Evolutionary conservation across 2,888 invertebrate species (phyloP), one percentile per base, ranked within the genome.

Genomic region (Xestobium rufovillosum): DNA sequence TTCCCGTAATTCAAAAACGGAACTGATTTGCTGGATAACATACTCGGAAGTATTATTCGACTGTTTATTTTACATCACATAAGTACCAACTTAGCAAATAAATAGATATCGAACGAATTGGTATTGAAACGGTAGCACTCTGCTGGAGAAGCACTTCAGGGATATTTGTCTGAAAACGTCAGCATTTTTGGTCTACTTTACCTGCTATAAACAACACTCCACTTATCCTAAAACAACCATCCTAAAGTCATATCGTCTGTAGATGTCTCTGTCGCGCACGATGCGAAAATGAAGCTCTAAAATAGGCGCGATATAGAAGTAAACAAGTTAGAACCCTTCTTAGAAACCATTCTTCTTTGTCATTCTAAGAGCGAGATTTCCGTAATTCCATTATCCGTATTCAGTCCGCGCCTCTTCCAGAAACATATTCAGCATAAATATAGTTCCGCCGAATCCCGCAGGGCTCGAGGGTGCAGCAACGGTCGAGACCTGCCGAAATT

Each of bases 381-480:
- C 51, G 53, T 57, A 56, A 57, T 56, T 55, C 55, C 53, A 57
- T 56, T 57, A 57, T 56, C 53, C 54, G 57, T 53, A 57, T 57
- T 57, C 56, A 55, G 55, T 45, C 46, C 51, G 50, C 52, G 55
- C 54, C 49, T 51, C 51, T 47, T 49, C 50, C 31, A 49, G 51
- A 55, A 57, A 54, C 57, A 57, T 57, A 57, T 57, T 55, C 57
- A 52, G 57, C 54, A 56, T 56, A 55, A 57, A 57, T 57, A 57
- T 52, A 56, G 56, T 57, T 52, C 47, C 48, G 49, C 43, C 48
- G 50, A 55, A 53, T 56, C 55, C 57, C 57, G 45, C 41, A 52
- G 52, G 58, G 51, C 50, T 34, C 44, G 42, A 48, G 48, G 49
- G 50, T 50, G 50, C 51, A 48, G 50, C 51, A 48, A 47, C 54